Percentiles rank a stretch among this genome's conserved stretches.
Conservation (phyloP, 1,140 invertebrate genomes). For the Aculops lycopersici region DNA sequence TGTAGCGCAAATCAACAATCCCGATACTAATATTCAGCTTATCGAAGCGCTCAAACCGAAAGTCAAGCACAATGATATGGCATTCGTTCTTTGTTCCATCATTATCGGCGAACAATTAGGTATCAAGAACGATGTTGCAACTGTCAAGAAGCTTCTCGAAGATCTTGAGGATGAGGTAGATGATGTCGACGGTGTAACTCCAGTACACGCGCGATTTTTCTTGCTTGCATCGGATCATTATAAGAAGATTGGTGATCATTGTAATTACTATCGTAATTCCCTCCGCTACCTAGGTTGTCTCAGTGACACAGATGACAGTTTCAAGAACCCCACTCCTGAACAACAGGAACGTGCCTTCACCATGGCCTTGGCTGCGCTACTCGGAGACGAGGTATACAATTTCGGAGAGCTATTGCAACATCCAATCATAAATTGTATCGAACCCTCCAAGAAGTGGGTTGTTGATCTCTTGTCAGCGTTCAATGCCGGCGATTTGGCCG, state of each 20-base stretch:
- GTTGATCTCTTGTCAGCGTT: conserved; percentile 63
- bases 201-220: conserved; percentile 79
- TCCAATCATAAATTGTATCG: conserved; percentile 55
- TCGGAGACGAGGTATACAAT: conserved; percentile 86
- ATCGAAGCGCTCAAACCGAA: conserved; percentile 16
- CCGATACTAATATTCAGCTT: conserved; percentile 10
- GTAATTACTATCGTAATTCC: conserved; percentile 72
- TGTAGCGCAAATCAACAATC: conserved; percentile 30
- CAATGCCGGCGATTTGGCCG: conserved; percentile 55
- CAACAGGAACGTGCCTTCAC: conserved; percentile 57
- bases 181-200: conserved; percentile 54
- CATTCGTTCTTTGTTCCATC: conserved; percentile 45
- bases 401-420: conserved; percentile 71
- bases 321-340: too few relatives aligned
- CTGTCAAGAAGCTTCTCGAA: conserved; percentile 41
- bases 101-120: conserved; percentile 33
- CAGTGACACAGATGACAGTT: conserved; percentile 19
- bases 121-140: conserved; percentile 47
- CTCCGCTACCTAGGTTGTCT: conserved; percentile 66
- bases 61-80: conserved; percentile 56
- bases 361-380: conserved; percentile 58
- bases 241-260: conserved; percentile 47
- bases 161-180: conserved; percentile 55
- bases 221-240: conserved; percentile 69
- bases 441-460: conserved; percentile 47